Evolutionary conservation across 1,140 invertebrate species (phyloP), one percentile per base, ranked within the genome.

Genomic region (Drosophila willistoni): DNA sequence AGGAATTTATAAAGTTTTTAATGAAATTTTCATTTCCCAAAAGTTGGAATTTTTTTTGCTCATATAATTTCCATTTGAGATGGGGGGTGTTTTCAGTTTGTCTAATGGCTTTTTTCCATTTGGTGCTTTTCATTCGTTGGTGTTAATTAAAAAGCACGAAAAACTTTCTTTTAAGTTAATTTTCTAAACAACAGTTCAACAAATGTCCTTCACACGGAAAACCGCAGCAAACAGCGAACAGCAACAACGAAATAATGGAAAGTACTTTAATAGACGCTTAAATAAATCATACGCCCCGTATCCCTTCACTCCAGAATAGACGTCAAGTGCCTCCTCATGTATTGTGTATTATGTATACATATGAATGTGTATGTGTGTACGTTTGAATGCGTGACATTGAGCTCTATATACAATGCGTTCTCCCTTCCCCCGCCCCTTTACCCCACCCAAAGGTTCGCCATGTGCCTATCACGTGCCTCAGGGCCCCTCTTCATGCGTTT

Each of bases 241-340:
- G 42, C 39, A 64, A 42, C 62, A 64, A 68, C 57, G 54, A 56
- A 71, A 79, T 77, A 85, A 76, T 79, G 71, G 68, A 51, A 86
- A 68, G 75, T 65, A 77, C 71, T 82, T 81, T 85, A 85, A 85
- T 81, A 77, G 79, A 71, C 79, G 72, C 69, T 79, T 87, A 83
- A 87, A 83, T 86, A 86, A 86, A 87, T 83, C 69, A 86, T 87
- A 71, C 83, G 83, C 79, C 82, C 79, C 72, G 83, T 82, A 56
- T 57, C 55, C 56, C 75, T 65, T 59, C 57, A n/a, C 36, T 51
- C 64, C 33, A 55, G 14, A 54, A 22, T 19, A 64, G 42, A 63
- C 68, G 14, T 47, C 63, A 44, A 74, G 36, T 64, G 61, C 19
- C 36, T 59, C 34, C 68, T 62, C 33, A 12, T 62, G 14, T 39